Conservation (phyloP, 2,113 vertebrate genomes). For the Melospiza georgiana region DNA sequence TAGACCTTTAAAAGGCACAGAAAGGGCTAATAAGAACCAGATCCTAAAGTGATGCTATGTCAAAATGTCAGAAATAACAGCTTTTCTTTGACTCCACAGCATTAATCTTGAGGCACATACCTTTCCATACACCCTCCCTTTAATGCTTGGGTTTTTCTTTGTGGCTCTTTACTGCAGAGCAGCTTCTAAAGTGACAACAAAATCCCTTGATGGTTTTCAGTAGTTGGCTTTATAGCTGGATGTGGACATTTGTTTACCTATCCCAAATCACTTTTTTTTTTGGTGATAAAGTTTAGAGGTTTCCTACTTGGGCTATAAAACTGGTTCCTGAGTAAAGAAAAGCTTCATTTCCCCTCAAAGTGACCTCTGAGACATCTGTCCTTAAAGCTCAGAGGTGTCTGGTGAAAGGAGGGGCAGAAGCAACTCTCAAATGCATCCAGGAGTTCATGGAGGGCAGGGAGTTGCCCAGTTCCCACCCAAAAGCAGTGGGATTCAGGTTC, state of each 20-base stretch:
- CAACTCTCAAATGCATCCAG: neutral
- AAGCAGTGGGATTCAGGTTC: neutral
- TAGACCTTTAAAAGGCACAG: constrained; percentile 68
- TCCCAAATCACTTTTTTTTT: constrained; percentile 7
- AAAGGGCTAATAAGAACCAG: constrained; percentile 75
- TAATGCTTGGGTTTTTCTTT: neutral
- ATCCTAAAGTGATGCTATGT: constrained; percentile 70
- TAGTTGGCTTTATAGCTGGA: constrained; percentile 32
- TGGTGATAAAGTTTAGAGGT: neutral
- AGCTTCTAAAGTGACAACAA: constrained; percentile 34
- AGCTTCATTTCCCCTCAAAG: constrained; percentile 34
- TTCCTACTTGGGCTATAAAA: constrained; percentile 45
- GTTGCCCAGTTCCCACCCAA: neutral
- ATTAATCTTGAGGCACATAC: constrained; percentile 56
- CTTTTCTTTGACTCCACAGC: constrained; percentile 63
- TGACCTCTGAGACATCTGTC: neutral
- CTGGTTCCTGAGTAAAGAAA: constrained; percentile 15
- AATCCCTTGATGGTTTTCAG: constrained; percentile 45
- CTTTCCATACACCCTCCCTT: constrained; percentile 7
- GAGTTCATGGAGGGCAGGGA: neutral
- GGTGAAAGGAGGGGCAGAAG: neutral
- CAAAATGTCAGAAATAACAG: constrained; percentile 75
- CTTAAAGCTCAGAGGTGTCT: neutral
- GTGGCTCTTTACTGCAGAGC: constrained; percentile 13
- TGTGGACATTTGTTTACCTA: constrained; percentile 25